A percentile compares a stretch with the other conserved stretches of the same genome.
Evolutionary conservation across 2,888 invertebrate species (phyloP).

Genomic region (Cheilosia scutellata): DNA sequence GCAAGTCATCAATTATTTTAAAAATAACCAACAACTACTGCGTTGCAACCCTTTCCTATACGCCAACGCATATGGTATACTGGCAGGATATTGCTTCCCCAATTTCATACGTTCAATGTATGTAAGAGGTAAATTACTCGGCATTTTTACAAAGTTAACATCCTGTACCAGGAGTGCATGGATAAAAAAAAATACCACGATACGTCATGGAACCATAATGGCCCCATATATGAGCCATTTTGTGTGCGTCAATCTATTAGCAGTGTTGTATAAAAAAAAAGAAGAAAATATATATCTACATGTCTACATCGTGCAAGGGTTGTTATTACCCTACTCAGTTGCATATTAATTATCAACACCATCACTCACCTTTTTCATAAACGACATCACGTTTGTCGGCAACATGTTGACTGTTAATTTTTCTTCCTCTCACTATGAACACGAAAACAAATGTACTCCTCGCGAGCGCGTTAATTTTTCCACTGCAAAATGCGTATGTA

Average conservation of each 20-base stretch:
- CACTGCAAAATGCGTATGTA: conserved; percentile 21
- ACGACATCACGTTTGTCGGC: conserved; percentile 95
- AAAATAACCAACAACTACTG: conserved; percentile 8
- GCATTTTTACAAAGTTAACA: conserved; percentile 5
- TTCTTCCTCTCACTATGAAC: conserved; percentile 39
- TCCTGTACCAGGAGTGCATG: not conserved
- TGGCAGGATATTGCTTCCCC: not conserved
- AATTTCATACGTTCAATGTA: conserved; percentile 1
- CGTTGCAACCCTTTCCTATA: not conserved
- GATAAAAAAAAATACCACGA: not conserved
- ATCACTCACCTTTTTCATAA: conserved; percentile 94
- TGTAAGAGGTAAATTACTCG: conserved; percentile 15
- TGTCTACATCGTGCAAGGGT: not conserved
- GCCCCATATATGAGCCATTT: too few relatives aligned
- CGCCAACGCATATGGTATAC: not conserved
- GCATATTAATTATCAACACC: conserved; percentile 51
- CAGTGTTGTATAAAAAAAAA: not conserved
- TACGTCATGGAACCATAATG: not conserved
- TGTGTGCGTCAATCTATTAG: too few relatives aligned
- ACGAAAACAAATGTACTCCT: conserved; percentile 30
- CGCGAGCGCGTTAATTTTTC: not conserved
- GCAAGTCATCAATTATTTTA: conserved; percentile 30
- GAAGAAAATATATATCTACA: not conserved
- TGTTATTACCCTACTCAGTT: conserved; percentile 2
- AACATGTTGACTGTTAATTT: conserved; percentile 87